phyloP scores from a whole-genome alignment of 2,113 vertebrate species.

The Microcebus lehilahytsara region DNA sequence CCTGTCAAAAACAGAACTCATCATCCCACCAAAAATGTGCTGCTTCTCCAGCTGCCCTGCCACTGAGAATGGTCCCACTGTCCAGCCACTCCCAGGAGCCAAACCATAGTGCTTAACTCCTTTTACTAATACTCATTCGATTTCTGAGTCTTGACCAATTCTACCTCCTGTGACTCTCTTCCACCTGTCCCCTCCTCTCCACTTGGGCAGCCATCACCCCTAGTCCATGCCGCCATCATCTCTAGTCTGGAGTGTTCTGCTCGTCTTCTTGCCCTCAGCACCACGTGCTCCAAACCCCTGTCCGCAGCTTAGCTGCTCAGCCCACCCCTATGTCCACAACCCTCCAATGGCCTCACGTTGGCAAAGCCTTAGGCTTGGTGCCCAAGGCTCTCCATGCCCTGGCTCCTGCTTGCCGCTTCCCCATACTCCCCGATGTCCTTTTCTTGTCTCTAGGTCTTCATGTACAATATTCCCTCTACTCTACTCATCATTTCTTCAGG shows the following conservation, averaged over 20 bases:
- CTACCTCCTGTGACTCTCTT: not conserved
- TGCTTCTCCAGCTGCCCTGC: not conserved
- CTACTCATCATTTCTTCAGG: not conserved
- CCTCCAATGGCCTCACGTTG: fast-evolving
- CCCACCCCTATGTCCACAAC: not conserved
- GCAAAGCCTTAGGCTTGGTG: not conserved
- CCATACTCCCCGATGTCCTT: not conserved
- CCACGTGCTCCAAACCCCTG: not conserved
- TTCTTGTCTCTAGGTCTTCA: not conserved
- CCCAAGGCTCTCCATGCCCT: fast-evolving
- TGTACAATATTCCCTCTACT: not conserved
- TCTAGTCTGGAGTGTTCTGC: not conserved
- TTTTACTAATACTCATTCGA: fast-evolving
- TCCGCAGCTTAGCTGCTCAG: fast-evolving
- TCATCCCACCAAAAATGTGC: not conserved
- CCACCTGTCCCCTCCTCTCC: not conserved
- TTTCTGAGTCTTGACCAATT: no score
- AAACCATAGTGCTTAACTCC: no score
- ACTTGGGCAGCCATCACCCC: not conserved
- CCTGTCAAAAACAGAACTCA: not conserved
- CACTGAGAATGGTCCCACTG: not conserved
- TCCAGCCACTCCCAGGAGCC: not conserved
- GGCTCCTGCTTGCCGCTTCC: not conserved
- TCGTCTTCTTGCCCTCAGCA: not conserved
- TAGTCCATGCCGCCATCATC: fast-evolving